A percentile compares a stretch with the other conserved stretches of the same genome.
These are phyloP conservation scores for Tillus elongatus DNA, from an alignment of 2,888 invertebrate genomes.

Conservation along the genomic window DNA sequence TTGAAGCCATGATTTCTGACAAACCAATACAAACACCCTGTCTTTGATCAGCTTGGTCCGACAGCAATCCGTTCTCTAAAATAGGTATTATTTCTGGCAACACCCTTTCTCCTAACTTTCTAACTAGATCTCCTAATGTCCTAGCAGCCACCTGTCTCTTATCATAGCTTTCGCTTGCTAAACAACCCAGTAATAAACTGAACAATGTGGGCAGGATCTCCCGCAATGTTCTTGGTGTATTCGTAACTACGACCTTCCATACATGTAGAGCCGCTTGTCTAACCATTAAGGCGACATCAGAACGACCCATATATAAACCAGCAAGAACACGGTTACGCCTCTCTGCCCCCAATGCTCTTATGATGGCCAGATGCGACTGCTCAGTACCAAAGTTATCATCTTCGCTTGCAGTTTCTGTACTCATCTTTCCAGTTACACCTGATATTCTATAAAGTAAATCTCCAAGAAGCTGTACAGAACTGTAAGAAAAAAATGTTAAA, in stretches of 20 bases:
- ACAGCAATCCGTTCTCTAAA: slow-evolving; percentile 84
- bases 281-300: slow-evolving; percentile 94
- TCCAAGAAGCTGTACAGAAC: slow-evolving; percentile 89
- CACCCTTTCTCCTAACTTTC: slow-evolving; percentile 95
- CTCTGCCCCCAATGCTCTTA: slow-evolving; percentile 78
- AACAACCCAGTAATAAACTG: slow-evolving; percentile 75
- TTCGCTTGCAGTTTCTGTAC: slow-evolving; percentile 94
- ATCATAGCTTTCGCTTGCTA: slow-evolving; percentile 93
- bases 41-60: slow-evolving; percentile 86
- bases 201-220: slow-evolving; percentile 95
- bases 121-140: slow-evolving; percentile 91
- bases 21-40: slow-evolving; percentile 98
- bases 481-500: slow-evolving; percentile 43
- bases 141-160: slow-evolving; percentile 92
- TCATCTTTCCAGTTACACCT: slow-evolving; percentile 98
- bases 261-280: slow-evolving; percentile 96
- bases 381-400: slow-evolving; percentile 99
- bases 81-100: slow-evolving; percentile 98
- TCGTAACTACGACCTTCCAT: slow-evolving; percentile 98
- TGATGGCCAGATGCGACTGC: slow-evolving; percentile 86
- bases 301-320: slow-evolving; percentile 93
- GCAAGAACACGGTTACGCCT: slow-evolving; percentile 87
- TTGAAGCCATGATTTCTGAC: slow-evolving; percentile 95
- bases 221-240: slow-evolving; percentile 90
- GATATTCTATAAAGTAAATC: slow-evolving; percentile 94